Base-by-base conservation (phyloP, 2,797 vertebrate genomes). In the Odontamblyopus rebecca region DNA sequence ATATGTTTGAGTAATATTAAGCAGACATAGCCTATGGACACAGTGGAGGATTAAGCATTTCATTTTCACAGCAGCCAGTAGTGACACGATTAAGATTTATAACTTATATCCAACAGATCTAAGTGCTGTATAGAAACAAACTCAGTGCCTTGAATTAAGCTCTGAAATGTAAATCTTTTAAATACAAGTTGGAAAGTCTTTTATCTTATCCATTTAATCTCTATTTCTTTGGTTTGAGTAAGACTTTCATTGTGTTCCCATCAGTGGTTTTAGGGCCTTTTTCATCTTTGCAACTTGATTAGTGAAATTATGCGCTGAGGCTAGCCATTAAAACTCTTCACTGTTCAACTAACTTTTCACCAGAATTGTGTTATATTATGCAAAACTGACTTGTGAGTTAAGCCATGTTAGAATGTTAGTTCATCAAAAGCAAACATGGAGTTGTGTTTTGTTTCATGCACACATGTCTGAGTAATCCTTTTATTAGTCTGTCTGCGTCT, bases 1-100 rank as follows among this genome's bases (percentile, higher is more conserved):
- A 53, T 67, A 51, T 53, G 23, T 67, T 56, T 56, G 50, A 68
- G 26, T 32, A 38, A 68, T 68, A 23, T 54, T 54, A 68, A 56
- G 18, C 27, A 56, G 30, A 68, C 51, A 6, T 51, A 30, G 65
- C 51, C 67, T 11, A 23, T 68, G 53, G 67, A 68, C 51, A 57
- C 23, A 35, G 35, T 26, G 80, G 72, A 75, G 50, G 59, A 73
- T 57, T 68, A 68, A 68, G 12, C 13, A 19, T 56, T 68, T 67
- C 27, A 67, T 32, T 67, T 67, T 67, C 48, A 32, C 3, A 32
- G 15, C 48, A 19, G 15, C 65, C 27, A n/a, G 65, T 6, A 54
- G 27, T 9, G 29, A 67, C 18, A 18, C 35, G 29, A 67, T 53
- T 50, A 67, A 67, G 65, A 53, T 48, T 27, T 50, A 27, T 1